Evolutionary conservation across 2,888 invertebrate genomes (phyloP), one percentile per base, ranked within the genome.

Genomic region (Frankliniella fusca): DNA sequence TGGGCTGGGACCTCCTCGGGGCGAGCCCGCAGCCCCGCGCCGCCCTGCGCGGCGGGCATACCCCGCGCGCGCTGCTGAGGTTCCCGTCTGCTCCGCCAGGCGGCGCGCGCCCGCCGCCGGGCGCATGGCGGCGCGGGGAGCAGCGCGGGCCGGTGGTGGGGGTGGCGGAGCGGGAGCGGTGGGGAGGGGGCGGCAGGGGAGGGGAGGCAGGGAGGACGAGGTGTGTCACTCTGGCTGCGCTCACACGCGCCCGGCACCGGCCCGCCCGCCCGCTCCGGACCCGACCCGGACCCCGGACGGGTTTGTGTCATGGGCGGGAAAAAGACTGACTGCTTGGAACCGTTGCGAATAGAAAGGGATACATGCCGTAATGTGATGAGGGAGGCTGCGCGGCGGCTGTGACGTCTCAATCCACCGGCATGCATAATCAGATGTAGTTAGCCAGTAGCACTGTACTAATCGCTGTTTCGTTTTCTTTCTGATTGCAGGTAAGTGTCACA

Each of bases 171-270:
- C 23, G 8, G 12, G 70, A 27, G 23, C 27, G 23, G 23, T 10
- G 23, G 8, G 70, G 23, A n/a, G 23, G 70, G 70, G 70, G 23
- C n/a, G 70, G 70, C 70, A 8, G 61, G 27, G 70, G 70, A n/a
- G 70, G 70, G 70, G 23, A 3, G 70, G 70, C 70, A 8, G 61
- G 27, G 70, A n/a, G n/a, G n/a, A n/a, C n/a, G n/a, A n/a, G n/a
- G n/a, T n/a, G 70, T 76, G 70, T 76, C 70, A 76, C 70, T 76
- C 70, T 8, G 23, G 70, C 70, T 76, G 70, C 23, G 70, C 70
- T 76, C 70, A 76, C 70, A 76, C 70, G 27, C 12, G 23, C 27
- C 27, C 27, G 27, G 27, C 70, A 23, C 23, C 70, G 54, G 38
- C 38, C 3, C 38, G 38, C 3, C 50, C 50, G 54, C 3, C 54